Base-by-base conservation (phyloP, 2,797 vertebrate species). In the Sebastiscus tertius region DNA sequence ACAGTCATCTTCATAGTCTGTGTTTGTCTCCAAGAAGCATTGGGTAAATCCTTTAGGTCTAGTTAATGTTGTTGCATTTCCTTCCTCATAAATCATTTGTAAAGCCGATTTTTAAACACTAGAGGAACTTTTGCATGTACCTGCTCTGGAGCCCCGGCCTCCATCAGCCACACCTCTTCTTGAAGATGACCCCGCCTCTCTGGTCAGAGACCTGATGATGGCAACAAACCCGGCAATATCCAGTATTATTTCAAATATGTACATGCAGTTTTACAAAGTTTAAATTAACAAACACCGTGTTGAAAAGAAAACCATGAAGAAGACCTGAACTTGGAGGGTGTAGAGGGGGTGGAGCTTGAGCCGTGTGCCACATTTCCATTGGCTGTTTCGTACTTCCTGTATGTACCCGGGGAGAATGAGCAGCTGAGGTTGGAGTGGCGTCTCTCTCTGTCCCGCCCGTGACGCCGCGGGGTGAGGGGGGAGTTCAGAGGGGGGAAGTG, bases 341-440 rank as follows among this genome's bases (percentile, higher is more conserved):
- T 95, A 31, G 86, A 89, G 8, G 89, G 88, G 77, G 85, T 93
- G 81, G 87, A 89, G 79, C 77, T 88, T 29, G 85, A 90, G 33
- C 87, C 85, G 0, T 65, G 31, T 7, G 55, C 67, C 31, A 29
- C 16, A 20, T 81, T 85, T 10, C 93, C 65, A 54, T 88, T 90
- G 14, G 87, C 79, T 2, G 79, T 54, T 26, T 94, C 89, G 8
- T 82, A 82, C 76, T 91, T 93, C 83, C 90, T 88, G 85, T 87
- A 89, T 5, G 67, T 56, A 79, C 77, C 83, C 0, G 91, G 90
- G 0, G 93, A 93, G 29, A 88, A 84, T 1, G 93, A 83, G 81
- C 86, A 88, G 80, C 96, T 95, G 66, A 95, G 86, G 89, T 94
- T 96, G 0, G 87, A 76, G 56, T 90, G 91, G 22, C 88, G 78